Evolutionary conservation across 1,140 invertebrate species (phyloP), one percentile per base, ranked within the genome.

Genomic region (Lasioglossum baleicum): DNA sequence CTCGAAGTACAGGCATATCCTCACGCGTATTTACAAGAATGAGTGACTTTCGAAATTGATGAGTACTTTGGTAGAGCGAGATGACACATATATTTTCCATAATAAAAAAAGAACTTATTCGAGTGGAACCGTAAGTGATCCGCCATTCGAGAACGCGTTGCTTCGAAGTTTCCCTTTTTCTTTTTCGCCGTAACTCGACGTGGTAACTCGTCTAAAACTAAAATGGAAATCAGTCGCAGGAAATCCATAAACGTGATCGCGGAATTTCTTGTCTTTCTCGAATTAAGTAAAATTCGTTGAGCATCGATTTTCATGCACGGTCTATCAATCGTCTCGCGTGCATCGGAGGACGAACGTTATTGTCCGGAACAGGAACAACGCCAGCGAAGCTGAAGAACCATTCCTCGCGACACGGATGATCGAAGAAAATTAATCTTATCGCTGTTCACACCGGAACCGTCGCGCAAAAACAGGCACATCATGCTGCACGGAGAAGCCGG

Each of bases 51-150:
- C 60, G 20, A 51, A 51, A 70, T 76, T 66, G 63, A 84, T 67
- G 64, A 83, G 68, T 77, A 71, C 83, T 86, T 86, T 85, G 81
- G 84, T 75, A 86, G 83, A 86, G 83, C 60, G 65, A 80, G 70
- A 85, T 83, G 83, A 86, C 81, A 85, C 76, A 75, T n/a, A n/a
- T n/a, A n/a, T 26, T 70, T 56, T 58, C 31, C 61, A 51, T n/a
- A 11, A 48, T 26, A 35, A 35, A 35, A 35, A 35, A 20, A 58
- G 7, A 20, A 76, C 8, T 53, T n/a, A 26, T 58, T 58, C 42
- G 26, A n/a, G 48, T 22, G 42, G 56, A 63, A 70, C n/a, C 48
- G 17, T 15, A 68, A 72, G 65, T 82, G 42, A 53, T 31, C 56
- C 22, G 26, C 26, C 20, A 74, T 58, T 73, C 40, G 48, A 0